Conservation (phyloP, 2,888 invertebrate species). For the Drosophila nr. fundita region DNA sequence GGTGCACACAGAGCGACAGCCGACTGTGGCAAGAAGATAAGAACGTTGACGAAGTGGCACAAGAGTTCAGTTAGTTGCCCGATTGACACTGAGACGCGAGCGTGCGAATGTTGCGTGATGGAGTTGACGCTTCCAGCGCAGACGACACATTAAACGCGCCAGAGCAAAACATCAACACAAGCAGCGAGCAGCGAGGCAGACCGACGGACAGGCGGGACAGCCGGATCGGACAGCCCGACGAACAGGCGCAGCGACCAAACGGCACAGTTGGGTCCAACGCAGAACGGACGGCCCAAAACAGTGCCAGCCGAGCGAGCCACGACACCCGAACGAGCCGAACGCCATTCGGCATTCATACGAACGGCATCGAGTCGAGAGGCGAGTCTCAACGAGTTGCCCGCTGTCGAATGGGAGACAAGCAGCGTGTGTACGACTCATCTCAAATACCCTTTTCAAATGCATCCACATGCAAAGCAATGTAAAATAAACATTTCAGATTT, state of each 20-base stretch:
- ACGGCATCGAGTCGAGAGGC: conserved; percentile 51
- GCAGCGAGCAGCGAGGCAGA: conserved; percentile 43
- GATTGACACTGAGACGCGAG: conserved; percentile 52
- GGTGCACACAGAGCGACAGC: conserved; percentile 9
- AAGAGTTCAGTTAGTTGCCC: conserved; percentile 40
- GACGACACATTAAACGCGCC: conserved; percentile 77
- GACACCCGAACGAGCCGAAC: conserved; percentile 10
- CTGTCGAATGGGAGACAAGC: conserved; percentile 37
- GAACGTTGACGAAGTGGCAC: conserved; percentile 27
- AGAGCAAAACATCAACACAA: conserved; percentile 75
- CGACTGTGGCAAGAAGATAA: conserved; percentile 24
- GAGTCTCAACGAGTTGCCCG: conserved; percentile 49
- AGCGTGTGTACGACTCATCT: not conserved
- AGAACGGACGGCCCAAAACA: conserved; percentile 25
- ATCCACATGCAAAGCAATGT: not conserved
- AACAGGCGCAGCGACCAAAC: conserved; percentile 25
- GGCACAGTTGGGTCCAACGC: conserved; percentile 42
- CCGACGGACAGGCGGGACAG: conserved; percentile 14
- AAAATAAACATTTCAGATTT: not conserved
- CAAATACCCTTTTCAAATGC: conserved; percentile 22
- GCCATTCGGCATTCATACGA: conserved; percentile 26
- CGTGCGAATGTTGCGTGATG: conserved; percentile 64
- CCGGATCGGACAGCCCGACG: conserved; percentile 24
- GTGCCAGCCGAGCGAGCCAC: conserved; percentile 10
- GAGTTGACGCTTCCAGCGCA: conserved; percentile 78